These are phyloP conservation scores for Lacanobia wlatinum DNA, from an alignment of 2,888 invertebrate species.

Conservation along the genomic window DNA sequence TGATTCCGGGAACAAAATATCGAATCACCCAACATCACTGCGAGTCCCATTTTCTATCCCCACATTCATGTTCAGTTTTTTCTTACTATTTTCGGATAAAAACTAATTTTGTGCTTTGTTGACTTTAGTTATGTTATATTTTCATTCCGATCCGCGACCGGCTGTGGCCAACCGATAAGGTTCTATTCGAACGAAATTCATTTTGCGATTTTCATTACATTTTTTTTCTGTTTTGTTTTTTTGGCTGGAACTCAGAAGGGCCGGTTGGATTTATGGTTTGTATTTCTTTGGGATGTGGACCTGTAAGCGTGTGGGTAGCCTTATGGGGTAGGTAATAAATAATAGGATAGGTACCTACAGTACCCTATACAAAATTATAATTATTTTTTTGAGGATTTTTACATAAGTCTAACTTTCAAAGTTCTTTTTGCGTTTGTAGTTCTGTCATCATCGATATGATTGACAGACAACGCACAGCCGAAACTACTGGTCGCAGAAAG, in stretches of 20 bases:
- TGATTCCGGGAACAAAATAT: background rate
- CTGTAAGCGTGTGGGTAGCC: background rate
- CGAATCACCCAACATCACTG: slow-evolving; percentile 24
- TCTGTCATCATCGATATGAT: too few species aligned
- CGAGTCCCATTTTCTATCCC: slow-evolving; percentile 66
- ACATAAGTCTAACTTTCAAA: background rate
- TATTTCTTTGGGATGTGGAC: slow-evolving; percentile 13
- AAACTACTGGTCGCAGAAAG: too few species aligned
- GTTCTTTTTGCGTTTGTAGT: background rate
- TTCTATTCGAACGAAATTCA: slow-evolving; percentile 65
- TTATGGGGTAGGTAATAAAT: background rate
- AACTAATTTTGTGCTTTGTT: slow-evolving; percentile 90
- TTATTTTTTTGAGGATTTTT: too few species aligned
- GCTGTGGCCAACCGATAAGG: slow-evolving; percentile 73
- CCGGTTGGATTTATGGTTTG: slow-evolving; percentile 17
- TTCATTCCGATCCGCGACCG: slow-evolving; percentile 79
- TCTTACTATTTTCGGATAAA: slow-evolving; percentile 83
- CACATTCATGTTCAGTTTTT: slow-evolving; percentile 78
- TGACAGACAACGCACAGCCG: too few species aligned
- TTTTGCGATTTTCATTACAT: slow-evolving; percentile 70
- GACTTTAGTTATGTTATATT: slow-evolving; percentile 84
- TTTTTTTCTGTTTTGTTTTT: slow-evolving; percentile 59
- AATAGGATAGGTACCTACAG: background rate
- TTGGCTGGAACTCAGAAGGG: slow-evolving; percentile 18
- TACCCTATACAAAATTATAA: too few species aligned